A percentile compares a stretch with the other conserved stretches of the same genome.
These are phyloP conservation scores for Calliopsis andreniformis DNA, from an alignment of 1,140 invertebrate species.

Conservation along the genomic window DNA sequence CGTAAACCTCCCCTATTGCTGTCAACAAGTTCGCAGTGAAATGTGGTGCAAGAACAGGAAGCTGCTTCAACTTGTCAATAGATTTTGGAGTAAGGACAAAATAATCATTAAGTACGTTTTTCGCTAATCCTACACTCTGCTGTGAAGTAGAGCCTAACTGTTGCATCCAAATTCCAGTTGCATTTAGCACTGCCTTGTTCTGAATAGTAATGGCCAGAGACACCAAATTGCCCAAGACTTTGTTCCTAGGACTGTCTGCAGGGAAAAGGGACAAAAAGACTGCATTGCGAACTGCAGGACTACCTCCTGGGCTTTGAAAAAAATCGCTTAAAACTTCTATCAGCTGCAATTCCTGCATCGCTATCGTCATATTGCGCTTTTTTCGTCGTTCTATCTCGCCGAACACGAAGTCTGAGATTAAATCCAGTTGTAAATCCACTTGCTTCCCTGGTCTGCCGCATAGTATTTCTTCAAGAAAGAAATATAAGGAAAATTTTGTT, in stretches of 20 bases:
- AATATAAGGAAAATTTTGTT: constrained; percentile 34
- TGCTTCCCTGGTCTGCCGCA: constrained; percentile 82
- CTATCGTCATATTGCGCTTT: constrained; percentile 80
- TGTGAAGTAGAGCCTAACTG: constrained; percentile 89
- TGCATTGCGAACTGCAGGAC: constrained; percentile 89
- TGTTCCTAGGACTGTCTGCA: constrained; percentile 85
- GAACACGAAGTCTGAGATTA: constrained; percentile 92
- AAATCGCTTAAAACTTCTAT: constrained; percentile 89
- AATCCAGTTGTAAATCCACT: constrained; percentile 86
- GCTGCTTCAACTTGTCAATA: constrained; percentile 84
- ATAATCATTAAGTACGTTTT: constrained; percentile 90
- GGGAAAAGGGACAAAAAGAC: constrained; percentile 90
- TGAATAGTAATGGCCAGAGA: constrained; percentile 89
- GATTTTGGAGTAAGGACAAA: constrained; percentile 87
- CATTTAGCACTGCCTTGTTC: constrained; percentile 86
- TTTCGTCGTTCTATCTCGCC: constrained; percentile 87
- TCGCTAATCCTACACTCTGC: constrained; percentile 87
- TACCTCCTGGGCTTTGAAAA: constrained; percentile 84
- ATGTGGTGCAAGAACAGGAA: constrained; percentile 87
- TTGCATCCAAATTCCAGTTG: constrained; percentile 92
- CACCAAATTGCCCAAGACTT: constrained; percentile 89
- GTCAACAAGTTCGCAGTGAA: constrained; percentile 92
- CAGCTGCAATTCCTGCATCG: constrained; percentile 88
- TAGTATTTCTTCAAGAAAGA: constrained; percentile 78
- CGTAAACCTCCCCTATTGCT: constrained; percentile 89